Base-by-base conservation (phyloP, 2,888 invertebrate genomes). In the Volucella inanis region DNA sequence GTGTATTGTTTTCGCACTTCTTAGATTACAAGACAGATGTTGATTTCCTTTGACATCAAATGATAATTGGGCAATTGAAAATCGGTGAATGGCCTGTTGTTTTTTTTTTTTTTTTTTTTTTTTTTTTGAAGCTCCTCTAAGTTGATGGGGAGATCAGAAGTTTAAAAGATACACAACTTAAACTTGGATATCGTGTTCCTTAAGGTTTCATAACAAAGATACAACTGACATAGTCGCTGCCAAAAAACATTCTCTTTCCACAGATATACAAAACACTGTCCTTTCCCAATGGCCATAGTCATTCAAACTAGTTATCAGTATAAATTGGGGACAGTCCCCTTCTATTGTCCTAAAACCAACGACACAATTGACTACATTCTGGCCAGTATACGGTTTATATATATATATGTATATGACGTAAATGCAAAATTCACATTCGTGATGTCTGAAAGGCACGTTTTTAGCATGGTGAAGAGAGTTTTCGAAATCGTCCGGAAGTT, bases 401-500 rank as follows among this genome's bases (percentile, higher is more conserved):
- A 22, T 9, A 38, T 11, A 62, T n/a, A 49, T 15, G 18, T 18
- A 18, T 39, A 57, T 10, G 15, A 39, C n/a, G 14, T 57, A 57
- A 39, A 18, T 52, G 39, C 65, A 65, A n/a, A 8, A 38, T 38
- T 65, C 65, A 65, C 41, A 41, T 18, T 41, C 50, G 11, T 18
- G 41, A 22, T 52, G 50, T 65, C 52, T 41, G 52, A n/a, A 22
- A 41, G 39, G 65, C 52, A 52, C 31, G 31, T 65, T 52, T 9
- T 10, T 1, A 18, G 8, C 18, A 59, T 18, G 43, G 39, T 62
- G 11, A 14, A 64, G 47, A n/a, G 10, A 18, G 64, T 65, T n/a
- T 38, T 52, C 49, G 39, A 68, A 74, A 64, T 78, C 49, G 64
- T 55, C 65, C 49, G 78, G 71, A 74, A 77, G 83, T 74, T 67